Conservation (phyloP, 92 coral and sea anemone genomes). For the Phenganax stokvisi region DNA sequence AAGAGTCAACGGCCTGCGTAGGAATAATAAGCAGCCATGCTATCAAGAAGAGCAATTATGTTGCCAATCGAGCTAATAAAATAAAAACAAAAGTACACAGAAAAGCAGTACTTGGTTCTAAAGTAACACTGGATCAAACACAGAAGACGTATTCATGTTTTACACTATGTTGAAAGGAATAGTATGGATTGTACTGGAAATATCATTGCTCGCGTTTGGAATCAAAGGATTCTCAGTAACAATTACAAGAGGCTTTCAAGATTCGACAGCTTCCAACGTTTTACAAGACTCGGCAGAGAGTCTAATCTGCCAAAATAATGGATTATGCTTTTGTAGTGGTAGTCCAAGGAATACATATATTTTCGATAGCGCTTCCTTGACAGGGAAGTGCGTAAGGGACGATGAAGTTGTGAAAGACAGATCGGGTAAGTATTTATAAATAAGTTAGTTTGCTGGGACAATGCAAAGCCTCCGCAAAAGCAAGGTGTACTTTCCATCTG, state of each 20-base stretch:
- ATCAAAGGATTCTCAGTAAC: neutral
- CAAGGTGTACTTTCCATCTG: too few relatives aligned
- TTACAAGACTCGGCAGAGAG: neutral
- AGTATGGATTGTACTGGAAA: neutral
- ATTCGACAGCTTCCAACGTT: neutral
- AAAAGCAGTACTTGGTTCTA: neutral
- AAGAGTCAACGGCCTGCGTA: neutral
- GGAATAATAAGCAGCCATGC: neutral
- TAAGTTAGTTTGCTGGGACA: too few relatives aligned
- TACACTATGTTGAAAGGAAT: neutral
- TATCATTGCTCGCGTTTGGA: neutral
- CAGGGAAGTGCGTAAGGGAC: slow-evolving; percentile 19
- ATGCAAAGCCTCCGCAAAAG: too few relatives aligned
- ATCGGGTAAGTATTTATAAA: neutral
- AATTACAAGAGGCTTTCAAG: slow-evolving; percentile 11
- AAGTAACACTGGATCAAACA: neutral
- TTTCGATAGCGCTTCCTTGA: neutral
- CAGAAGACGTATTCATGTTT: neutral
- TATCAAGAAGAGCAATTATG: neutral
- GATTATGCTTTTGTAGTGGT: neutral
- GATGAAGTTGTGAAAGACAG: slow-evolving; percentile 3
- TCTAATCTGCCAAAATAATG: neutral
- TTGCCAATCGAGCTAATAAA: neutral
- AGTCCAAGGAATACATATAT: neutral
- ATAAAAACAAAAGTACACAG: neutral